A percentile compares a stretch with the other conserved stretches of the same genome.
phyloP scores from a whole-genome alignment of 2,797 vertebrate species.

The Galaxias olidus region DNA sequence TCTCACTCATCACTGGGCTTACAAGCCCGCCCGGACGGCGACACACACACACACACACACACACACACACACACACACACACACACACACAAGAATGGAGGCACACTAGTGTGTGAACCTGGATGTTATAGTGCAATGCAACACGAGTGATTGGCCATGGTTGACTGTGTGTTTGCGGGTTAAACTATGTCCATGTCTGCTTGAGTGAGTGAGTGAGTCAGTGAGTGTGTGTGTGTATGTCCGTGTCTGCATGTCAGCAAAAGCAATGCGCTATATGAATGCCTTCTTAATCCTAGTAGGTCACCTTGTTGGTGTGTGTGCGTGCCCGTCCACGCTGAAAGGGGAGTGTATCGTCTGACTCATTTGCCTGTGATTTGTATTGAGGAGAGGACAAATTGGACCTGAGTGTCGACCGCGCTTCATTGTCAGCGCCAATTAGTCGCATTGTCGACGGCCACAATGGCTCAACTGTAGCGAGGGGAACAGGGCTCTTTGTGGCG shows the following conservation, averaged over 20 bases:
- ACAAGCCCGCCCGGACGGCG: background rate
- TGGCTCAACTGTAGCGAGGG: constrained; percentile 89
- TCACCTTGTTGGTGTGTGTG: constrained; percentile 18
- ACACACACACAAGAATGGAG: constrained; percentile 5
- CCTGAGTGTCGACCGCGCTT: constrained; percentile 79
- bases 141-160: too few species aligned
- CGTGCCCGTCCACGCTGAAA: constrained; percentile 22
- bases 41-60: background rate
- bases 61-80: background rate
- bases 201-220: too few species aligned
- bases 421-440: constrained; percentile 98
- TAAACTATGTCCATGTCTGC: too few species aligned
- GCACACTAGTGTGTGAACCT: constrained; percentile 1
- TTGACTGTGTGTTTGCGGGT: too few species aligned
- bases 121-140: too few species aligned
- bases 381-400: constrained; percentile 78
- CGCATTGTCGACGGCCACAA: constrained; percentile 90
- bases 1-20: background rate
- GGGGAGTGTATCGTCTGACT: constrained; percentile 28
- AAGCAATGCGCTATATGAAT: too few species aligned
- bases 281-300: too few species aligned
- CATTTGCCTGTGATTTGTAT: constrained; percentile 63
- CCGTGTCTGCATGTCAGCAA: too few species aligned
- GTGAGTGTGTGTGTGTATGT: too few species aligned
- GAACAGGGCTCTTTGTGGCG: constrained; percentile 87